Evolutionary conservation across 2,797 vertebrate species (phyloP), one percentile per base, ranked within the genome.

Genomic region (Lepilemur septentrionalis): DNA sequence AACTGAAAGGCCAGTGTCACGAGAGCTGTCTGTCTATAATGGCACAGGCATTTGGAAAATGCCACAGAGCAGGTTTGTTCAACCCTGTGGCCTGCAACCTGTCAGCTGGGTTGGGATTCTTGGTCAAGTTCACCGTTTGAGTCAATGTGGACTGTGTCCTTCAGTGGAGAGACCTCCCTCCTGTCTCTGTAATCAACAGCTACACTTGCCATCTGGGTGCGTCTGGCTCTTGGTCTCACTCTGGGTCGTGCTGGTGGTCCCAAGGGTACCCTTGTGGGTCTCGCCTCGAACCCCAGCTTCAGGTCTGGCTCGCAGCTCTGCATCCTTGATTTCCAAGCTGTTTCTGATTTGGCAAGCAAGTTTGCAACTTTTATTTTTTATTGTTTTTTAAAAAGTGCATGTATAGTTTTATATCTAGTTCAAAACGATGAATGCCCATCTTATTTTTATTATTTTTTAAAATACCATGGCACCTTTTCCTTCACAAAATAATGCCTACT

Each of bases 31-130:
- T 25, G 67, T 76, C 72, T 63, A 2, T 59, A 32, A 97, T 2
- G 50, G 55, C 38, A 13, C 79, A 91, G 88, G 89, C 61, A 89
- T 97, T 88, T 70, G 48, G 95, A 90, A 96, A 96, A 97, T 97
- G 97, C 89, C 82, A 73, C 41, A 0, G 59, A 91, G 76, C 93
- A 55, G 87, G 93, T 95, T 52, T 38, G 79, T 35, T 65, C 59
- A 50, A 79, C 61, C 83, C 38, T 79, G 91, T 46, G 92, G 80
- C 82, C 83, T 11, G 20, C 48, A 30, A 35, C 65, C 38, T 48
- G 55, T 81, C 92, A 6, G 25, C 41, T 43, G 63, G 78, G 65
- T 3, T 28, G 46, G 78, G 84, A 69, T 50, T 65, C 83, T 76
- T 14, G 67, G 91, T 73, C 67, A 70, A 43, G 73, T 81, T 85